These are phyloP conservation scores for Catharus ustulatus DNA, from an alignment of 2,797 vertebrate genomes.

Conservation along the genomic window DNA sequence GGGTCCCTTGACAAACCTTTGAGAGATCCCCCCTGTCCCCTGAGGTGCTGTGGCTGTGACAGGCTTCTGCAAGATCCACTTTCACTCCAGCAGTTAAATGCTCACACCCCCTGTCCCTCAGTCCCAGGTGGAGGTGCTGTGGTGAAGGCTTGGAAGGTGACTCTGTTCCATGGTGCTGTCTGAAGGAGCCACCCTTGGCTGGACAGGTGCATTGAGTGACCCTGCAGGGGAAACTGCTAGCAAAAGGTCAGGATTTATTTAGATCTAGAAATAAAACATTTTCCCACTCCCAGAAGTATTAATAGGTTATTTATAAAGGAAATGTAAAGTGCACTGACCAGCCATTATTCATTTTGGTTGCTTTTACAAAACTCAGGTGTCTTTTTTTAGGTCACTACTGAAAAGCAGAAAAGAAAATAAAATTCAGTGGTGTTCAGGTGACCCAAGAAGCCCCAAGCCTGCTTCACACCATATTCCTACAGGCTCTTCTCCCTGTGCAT, in stretches of 20 bases:
- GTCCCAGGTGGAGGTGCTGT: not conserved
- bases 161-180: not conserved
- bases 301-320: slow-evolving; percentile 26
- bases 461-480: not conserved
- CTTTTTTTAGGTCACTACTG: slow-evolving; percentile 17
- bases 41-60: not conserved
- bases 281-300: not conserved
- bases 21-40: not conserved
- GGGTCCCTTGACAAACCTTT: not conserved
- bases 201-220: not conserved
- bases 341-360: not conserved
- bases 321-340: slow-evolving; percentile 9
- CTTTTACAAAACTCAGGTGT: not conserved
- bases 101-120: rapidly evolving
- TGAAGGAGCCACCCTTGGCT: not conserved
- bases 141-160: not conserved
- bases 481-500: rapidly evolving
- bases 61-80: not conserved
- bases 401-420: not conserved
- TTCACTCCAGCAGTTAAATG: not conserved
- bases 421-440: not conserved
- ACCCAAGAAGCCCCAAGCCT: not conserved
- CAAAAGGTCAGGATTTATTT: slow-evolving; percentile 10
- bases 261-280: not conserved
- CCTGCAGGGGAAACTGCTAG: not conserved